Percentiles rank a stretch among this genome's conserved stretches.
Evolutionary conservation across 2,797 vertebrate genomes (phyloP).

Genomic region (Ibycter americanus): DNA sequence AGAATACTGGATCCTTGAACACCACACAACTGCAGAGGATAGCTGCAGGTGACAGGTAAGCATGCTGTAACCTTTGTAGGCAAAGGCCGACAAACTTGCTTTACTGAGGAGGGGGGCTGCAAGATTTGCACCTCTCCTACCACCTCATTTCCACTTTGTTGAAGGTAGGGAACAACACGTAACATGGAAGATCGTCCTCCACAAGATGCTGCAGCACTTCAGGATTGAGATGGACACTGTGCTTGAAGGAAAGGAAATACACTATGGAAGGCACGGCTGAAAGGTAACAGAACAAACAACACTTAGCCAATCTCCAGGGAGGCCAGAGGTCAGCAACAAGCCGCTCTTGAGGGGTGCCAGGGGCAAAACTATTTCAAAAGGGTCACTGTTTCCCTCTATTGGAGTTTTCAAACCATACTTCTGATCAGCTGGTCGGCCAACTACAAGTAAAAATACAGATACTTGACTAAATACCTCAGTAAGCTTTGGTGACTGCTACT

Average conservation of each 20-base stretch:
- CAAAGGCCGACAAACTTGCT: background rate
- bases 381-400: background rate
- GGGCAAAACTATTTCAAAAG: background rate
- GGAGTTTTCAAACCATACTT: background rate
- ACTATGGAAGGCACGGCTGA: fast-evolving
- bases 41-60: background rate
- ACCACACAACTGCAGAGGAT: background rate
- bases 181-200: background rate
- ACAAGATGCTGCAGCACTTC: background rate
- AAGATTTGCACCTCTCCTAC: background rate
- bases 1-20: background rate
- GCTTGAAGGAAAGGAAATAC: background rate
- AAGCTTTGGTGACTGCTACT: background rate
- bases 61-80: background rate
- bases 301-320: background rate
- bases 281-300: background rate
- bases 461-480: background rate
- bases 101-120: background rate
- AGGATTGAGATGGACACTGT: fast-evolving
- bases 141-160: background rate
- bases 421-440: background rate
- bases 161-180: background rate
- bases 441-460: background rate
- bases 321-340: background rate
- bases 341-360: background rate